Percentiles rank a stretch among this genome's conserved stretches.
These are phyloP conservation scores for Volucella zonaria DNA, from an alignment of 2,888 invertebrate species.

Conservation along the genomic window DNA sequence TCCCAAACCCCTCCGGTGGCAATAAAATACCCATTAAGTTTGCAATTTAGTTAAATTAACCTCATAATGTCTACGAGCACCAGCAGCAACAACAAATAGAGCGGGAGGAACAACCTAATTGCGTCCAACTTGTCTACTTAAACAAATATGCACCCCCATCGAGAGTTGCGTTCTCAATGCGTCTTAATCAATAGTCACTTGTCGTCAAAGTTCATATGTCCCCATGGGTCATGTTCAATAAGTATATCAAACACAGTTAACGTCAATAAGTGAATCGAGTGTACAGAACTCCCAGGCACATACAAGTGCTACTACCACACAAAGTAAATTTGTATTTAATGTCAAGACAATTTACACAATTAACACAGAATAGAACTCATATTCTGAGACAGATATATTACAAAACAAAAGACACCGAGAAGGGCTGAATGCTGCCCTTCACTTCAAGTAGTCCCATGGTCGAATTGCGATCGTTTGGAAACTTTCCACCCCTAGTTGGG, in stretches of 20 bases:
- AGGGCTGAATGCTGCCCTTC: conserved; percentile 14
- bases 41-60: conserved; percentile 34
- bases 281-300: neutral
- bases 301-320: neutral
- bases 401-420: neutral
- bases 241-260: conserved; percentile 40
- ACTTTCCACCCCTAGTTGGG: conserved; percentile 29
- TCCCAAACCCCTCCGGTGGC: neutral
- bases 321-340: conserved; percentile 12
- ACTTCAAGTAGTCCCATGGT: conserved; percentile 12
- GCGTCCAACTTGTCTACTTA: conserved; percentile 3
- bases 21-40: conserved; percentile 20
- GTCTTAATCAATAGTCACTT: conserved; percentile 40
- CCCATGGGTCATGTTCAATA: conserved; percentile 41
- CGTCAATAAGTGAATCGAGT: conserved; percentile 24
- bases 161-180: conserved; percentile 1
- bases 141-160: conserved; percentile 18
- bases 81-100: neutral
- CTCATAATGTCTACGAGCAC: neutral
- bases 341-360: conserved; percentile 49
- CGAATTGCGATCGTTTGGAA: conserved; percentile 28
- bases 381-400: conserved; percentile 12
- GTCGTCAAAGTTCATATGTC: conserved; percentile 34
- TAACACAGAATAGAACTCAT: conserved; percentile 38
- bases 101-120: conserved; percentile 19